Conservation (phyloP, 1,140 invertebrate species). For the Oryctes rhinoceros region DNA sequence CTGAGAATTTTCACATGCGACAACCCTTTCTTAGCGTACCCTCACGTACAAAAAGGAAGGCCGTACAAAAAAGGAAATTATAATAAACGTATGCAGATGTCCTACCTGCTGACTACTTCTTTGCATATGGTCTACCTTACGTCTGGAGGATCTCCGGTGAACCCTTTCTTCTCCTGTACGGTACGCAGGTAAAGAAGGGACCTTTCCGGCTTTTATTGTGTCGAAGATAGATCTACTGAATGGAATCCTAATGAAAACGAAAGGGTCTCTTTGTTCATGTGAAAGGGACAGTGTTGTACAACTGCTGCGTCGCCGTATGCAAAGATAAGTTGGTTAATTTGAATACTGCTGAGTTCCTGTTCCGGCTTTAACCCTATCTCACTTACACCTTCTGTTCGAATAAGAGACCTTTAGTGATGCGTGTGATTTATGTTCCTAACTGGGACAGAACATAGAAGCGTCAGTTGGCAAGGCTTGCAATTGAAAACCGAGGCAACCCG, state of each 20-base stretch:
- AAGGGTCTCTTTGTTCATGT: conserved; percentile 44
- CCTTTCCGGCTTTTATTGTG: conserved; percentile 35
- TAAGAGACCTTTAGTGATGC: conserved; percentile 33
- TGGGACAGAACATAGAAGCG: conserved; percentile 43
- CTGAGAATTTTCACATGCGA: conserved; percentile 49
- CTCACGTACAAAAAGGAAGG: conserved; percentile 41
- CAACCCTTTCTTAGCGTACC: conserved; percentile 34
- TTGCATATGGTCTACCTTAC: conserved; percentile 55
- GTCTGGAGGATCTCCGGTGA: conserved; percentile 49
- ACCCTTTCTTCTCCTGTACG: conserved; percentile 37
- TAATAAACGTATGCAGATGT: conserved; percentile 54
- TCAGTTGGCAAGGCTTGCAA: conserved; percentile 47
- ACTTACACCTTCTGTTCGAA: conserved; percentile 3
- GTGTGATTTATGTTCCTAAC: conserved; percentile 48
- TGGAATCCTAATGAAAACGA: conserved; percentile 44
- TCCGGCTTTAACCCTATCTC: conserved; percentile 49
- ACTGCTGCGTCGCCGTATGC: conserved; percentile 46
- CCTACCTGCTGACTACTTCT: conserved; percentile 55
- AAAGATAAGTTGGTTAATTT: conserved; percentile 48
- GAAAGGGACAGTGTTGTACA: conserved; percentile 44
- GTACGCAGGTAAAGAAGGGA: conserved; percentile 47
- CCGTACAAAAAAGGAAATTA: conserved; percentile 28
- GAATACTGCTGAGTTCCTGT: conserved; percentile 49
- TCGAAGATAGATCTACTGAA: conserved; percentile 41
- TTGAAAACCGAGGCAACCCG: conserved; percentile 29